phyloP scores from a whole-genome alignment of 2,888 invertebrate species.

The Cremastobaeus sp. region DNA sequence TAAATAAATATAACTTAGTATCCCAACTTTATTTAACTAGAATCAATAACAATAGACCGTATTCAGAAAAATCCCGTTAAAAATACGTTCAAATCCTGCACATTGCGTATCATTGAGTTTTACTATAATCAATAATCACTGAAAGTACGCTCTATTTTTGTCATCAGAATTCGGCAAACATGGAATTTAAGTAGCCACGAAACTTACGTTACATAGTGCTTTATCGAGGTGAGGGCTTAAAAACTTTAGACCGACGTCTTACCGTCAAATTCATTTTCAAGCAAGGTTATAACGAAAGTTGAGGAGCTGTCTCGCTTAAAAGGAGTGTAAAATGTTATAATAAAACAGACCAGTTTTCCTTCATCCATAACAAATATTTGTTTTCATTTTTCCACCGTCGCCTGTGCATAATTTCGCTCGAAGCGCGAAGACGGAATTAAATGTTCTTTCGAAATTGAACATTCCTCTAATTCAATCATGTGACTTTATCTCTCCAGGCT shows the following conservation, averaged over 20 bases:
- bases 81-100: too few species aligned
- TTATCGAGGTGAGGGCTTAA: slow-evolving; percentile 68
- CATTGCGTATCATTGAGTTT: too few species aligned
- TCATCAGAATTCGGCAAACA: slow-evolving; percentile 59
- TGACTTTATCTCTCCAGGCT: not conserved
- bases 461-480: not conserved
- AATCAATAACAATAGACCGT: too few species aligned
- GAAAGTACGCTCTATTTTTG: slow-evolving; percentile 44
- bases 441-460: not conserved
- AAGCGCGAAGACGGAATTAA: not conserved
- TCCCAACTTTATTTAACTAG: too few species aligned
- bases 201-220: slow-evolving; percentile 65
- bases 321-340: slow-evolving; percentile 56
- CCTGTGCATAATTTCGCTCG: too few species aligned
- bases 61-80: too few species aligned
- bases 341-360: slow-evolving; percentile 45
- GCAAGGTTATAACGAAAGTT: slow-evolving; percentile 51
- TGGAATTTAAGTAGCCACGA: slow-evolving; percentile 64
- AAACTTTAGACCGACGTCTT: slow-evolving; percentile 68
- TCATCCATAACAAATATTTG: slow-evolving; percentile 23
- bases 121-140: slow-evolving; percentile 32
- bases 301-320: slow-evolving; percentile 43
- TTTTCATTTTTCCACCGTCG: slow-evolving; percentile 23
- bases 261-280: slow-evolving; percentile 55
- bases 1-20: too few species aligned